Base-by-base conservation (phyloP, 2,113 vertebrate species). In the Hemibagrus wyckioides region DNA sequence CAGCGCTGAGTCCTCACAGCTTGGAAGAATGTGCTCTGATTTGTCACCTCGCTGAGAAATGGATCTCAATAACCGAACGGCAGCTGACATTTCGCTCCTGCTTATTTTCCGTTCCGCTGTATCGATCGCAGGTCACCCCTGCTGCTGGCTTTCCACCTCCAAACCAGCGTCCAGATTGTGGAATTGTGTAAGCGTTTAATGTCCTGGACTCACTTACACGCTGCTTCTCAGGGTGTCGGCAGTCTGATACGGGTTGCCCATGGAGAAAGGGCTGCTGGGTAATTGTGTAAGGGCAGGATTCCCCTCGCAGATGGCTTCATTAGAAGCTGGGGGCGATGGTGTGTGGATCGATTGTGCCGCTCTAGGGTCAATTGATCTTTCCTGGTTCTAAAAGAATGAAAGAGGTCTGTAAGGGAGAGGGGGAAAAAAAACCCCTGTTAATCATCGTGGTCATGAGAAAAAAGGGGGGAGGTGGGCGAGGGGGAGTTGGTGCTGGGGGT, bases 301-400 rank as follows among this genome's bases (percentile, higher is more conserved):
- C 89, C 86, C 89, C 87, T 86, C 48, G 82, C 80, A 84, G 90
- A 90, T 85, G 63, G 90, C 90, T 92, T 91, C 84, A 91, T 90
- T 91, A 91, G 86, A 80, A 82, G 69, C 82, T 80, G 85, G 61
- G 69, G 80, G 71, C 73, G 82, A 90, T 82, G 41, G 84, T 56
- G 82, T 82, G 79, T 71, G 85, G 67, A 91, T 93, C 83, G 88
- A 93, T 91, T 30, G 76, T 82, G 48, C 69, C 10, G 67, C 75
- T 61, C 84, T 33, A 80, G 39, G 89, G 91, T 92, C 89, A 80
- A 91, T 91, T 88, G 84, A 88, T 89, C 73, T 73, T 86, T 88
- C 83, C 69, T 57, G 59, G 69, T 69, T 81, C 6, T 39, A 39
- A 81, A 80, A 80, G 79, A 39, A 80, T 80, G 33, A 57, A 80